Evolutionary conservation across 2,113 vertebrate species (phyloP), one percentile per base, ranked within the genome.

Genomic region (Leuciscus idus): DNA sequence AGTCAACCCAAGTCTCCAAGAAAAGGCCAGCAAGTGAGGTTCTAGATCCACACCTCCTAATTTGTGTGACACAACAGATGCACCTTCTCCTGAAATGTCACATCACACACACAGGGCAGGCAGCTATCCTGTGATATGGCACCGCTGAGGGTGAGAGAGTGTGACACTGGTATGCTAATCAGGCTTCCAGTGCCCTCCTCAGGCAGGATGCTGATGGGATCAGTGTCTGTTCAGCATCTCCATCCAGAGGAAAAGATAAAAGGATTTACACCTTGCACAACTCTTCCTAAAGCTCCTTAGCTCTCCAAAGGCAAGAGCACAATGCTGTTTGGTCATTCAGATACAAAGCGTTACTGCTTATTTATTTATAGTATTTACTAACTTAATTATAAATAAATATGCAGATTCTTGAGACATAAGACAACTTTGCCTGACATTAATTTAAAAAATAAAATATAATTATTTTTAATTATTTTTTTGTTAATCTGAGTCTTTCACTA

Each of bases 241-340:
- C 90, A 92, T 92, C 90, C 89, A 91, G 91, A 92, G 83, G 88
- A 75, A 88, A 92, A 86, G 93, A 94, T 94, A 93, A 93, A 91
- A 88, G 93, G 93, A 93, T 94, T 95, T 94, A 86, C 88, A 87
- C 90, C 93, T 88, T 89, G 88, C 83, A 88, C 90, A 88, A 91
- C 91, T 93, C 91, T 81, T 90, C 87, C 76, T 80, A 89, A 92
- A 90, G 92, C 90, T 92, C 91, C 90, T 90, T 89, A 86, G 84
- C 90, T 73, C 70, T 28, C 28, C 57, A 81, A 55, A 52, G 57
- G 64, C 68, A 46, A 48, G 78, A 91, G 88, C 30, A 15, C 52
- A 79, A 91, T 89, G 89, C 88, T 90, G 90, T 91, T 93, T 74
- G 89, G 79, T 76, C 73, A 88, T n/a, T 79, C 55, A 39, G 30